Evolutionary conservation across 2,113 vertebrate species (phyloP).

Genomic region (Antigone vipio): DNA sequence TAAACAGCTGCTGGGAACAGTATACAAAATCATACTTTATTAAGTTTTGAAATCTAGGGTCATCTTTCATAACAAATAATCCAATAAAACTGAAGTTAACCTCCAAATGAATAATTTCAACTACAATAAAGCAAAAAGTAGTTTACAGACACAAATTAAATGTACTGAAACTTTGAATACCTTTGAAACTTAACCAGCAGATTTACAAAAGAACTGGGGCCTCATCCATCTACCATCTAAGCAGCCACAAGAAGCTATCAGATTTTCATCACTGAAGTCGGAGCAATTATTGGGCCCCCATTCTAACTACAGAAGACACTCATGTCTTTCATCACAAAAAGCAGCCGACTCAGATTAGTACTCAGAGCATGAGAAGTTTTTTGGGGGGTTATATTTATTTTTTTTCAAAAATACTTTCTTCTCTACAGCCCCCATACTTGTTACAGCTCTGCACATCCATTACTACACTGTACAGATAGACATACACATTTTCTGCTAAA

Average conservation of each 20-base stretch:
- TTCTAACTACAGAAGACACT: not conserved
- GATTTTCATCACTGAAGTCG: not conserved
- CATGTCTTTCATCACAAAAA: not conserved
- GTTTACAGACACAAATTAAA: conserved; percentile 6
- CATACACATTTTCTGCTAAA: not conserved
- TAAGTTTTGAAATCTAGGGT: conserved; percentile 65
- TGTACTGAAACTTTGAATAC: not conserved
- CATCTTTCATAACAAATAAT: conserved; percentile 66
- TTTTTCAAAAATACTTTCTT: not conserved
- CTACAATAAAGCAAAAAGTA: conserved; percentile 46
- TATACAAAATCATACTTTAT: conserved; percentile 66
- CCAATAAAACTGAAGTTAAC: conserved; percentile 66
- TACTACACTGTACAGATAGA: not conserved
- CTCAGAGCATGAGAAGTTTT: not conserved
- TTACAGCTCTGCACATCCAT: not conserved
- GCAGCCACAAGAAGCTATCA: not conserved
- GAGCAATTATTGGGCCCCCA: not conserved
- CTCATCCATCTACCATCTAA: not conserved
- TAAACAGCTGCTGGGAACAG: conserved; percentile 54
- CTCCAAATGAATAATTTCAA: conserved; percentile 52
- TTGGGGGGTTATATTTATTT: not conserved
- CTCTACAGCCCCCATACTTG: not conserved
- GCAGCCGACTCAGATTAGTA: not conserved
- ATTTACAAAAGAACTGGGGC: not conserved
- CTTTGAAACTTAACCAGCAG: not conserved